Base-by-base conservation (phyloP, 2,797 vertebrate species). In the Tarsius wallacei region DNA sequence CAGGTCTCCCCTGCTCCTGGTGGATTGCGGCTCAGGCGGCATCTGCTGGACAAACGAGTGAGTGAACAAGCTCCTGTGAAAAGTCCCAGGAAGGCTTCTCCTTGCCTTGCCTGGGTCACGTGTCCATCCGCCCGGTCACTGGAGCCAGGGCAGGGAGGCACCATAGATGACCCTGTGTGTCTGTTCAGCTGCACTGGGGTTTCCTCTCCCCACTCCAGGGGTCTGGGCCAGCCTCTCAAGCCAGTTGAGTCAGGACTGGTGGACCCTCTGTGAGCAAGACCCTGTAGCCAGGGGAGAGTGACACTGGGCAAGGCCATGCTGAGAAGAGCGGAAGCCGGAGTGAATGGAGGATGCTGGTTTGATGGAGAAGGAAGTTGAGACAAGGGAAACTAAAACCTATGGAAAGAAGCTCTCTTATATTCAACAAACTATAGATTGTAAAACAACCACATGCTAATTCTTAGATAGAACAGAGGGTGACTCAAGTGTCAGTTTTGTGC, bases 371-470 rank as follows among this genome's bases (percentile, higher is more conserved):
- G 10, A 31, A n/a, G 13, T 9, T 28, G 36, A 63, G 26, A 76
- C 31, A 21, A 7, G 28, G 24, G 73, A 68, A 47, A 57, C 19
- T 22, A 5, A 19, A 36, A 71, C 28, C 2, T 57, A 36, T 17
- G 57, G 22, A 15, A 14, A 6, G 74, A 76, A 57, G 47, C 51
- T 28, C 14, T 7, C 16, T 13, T 17, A 3, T 59, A 6, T 22
- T 36, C 5, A 7, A 42, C 26, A 31, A 26, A 14, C 12, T 22
- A 59, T 11, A 24, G 59, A 57, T 31, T 1, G 0, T 11, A 14
- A 33, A 24, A 10, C 6, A 16, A 5, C 15, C 1, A 0, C 3
- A 24, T 1, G 19, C 14, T 12, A 10, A 11, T 7, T 73, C 64
- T 6, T 9, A 5, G 63, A 64, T 1, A 6, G 53, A 10, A 21